Conservation (phyloP, 2,797 vertebrate genomes). For the Carcharodon carcharias region DNA sequence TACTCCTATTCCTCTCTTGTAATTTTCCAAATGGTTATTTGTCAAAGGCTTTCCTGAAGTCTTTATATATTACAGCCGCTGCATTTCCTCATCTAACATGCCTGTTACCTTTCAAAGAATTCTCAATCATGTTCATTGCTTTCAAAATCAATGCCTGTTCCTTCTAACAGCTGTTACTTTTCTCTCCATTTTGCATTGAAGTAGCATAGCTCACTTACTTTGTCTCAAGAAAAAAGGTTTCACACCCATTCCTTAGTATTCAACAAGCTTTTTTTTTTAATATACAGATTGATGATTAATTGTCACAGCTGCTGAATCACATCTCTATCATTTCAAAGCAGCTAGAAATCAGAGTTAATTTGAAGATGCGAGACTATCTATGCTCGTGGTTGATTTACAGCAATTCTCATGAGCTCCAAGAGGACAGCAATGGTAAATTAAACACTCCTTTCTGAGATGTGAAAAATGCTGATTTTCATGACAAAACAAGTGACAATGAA, state of each 20-base stretch:
- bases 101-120: not conserved
- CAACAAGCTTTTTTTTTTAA: not conserved
- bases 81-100: not conserved
- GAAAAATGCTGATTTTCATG: not conserved
- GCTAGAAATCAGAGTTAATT: not conserved
- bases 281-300: not conserved
- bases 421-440: not conserved
- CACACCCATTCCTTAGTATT: not conserved
- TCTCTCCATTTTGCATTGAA: not conserved
- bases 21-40: not conserved
- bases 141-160: not conserved
- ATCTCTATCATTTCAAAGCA: not conserved
- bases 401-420: not conserved
- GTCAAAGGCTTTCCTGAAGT: not conserved
- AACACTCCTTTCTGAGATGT: not conserved
- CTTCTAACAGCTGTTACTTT: not conserved
- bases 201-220: not conserved
- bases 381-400: not conserved
- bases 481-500: not conserved
- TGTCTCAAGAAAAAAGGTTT: not conserved
- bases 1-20: not conserved
- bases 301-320: not conserved
- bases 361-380: not conserved
- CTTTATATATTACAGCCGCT: not conserved
- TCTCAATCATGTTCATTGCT: not conserved